These are phyloP conservation scores for Epsilonema sp. DNA, from an alignment of 2,888 invertebrate species.

Conservation along the genomic window DNA sequence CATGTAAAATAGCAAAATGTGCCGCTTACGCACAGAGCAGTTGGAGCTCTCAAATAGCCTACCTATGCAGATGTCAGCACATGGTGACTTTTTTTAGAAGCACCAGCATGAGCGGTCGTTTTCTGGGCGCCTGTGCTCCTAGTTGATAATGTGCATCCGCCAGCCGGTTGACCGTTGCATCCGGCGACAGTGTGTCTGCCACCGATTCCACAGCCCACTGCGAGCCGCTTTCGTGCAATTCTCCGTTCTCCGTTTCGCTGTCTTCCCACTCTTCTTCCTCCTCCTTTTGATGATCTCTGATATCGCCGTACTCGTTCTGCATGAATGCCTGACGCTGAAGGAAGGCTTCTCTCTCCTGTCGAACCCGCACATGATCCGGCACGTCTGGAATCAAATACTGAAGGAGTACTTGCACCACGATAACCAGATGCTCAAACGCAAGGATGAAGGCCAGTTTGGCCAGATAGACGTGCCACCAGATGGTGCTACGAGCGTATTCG, in stretches of 20 bases:
- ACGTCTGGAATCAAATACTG: conserved; percentile 69
- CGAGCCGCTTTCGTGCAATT: no score
- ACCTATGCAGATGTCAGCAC: no score
- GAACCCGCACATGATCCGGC: conserved; percentile 54
- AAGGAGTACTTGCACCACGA: conserved; percentile 68
- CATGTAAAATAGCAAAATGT: no score
- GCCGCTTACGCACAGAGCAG: no score
- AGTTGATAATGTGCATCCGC: no score
- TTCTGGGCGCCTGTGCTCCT: no score
- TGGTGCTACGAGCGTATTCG: conserved; percentile 20
- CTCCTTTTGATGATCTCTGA: no score
- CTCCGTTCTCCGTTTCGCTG: not conserved
- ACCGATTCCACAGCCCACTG: not conserved
- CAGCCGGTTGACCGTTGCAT: not conserved
- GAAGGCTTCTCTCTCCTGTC: conserved; percentile 56
- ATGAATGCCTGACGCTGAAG: conserved; percentile 31
- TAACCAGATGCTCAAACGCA: conserved; percentile 46
- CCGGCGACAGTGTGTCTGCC: not conserved
- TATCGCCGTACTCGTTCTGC: not conserved
- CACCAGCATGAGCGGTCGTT: no score
- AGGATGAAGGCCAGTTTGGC: conserved; percentile 71
- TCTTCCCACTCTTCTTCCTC: not conserved
- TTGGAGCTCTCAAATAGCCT: no score
- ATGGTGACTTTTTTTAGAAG: no score
- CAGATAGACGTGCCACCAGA: conserved; percentile 74